Base-by-base conservation (phyloP, 2,888 invertebrate species). In the Laothoe populi region DNA sequence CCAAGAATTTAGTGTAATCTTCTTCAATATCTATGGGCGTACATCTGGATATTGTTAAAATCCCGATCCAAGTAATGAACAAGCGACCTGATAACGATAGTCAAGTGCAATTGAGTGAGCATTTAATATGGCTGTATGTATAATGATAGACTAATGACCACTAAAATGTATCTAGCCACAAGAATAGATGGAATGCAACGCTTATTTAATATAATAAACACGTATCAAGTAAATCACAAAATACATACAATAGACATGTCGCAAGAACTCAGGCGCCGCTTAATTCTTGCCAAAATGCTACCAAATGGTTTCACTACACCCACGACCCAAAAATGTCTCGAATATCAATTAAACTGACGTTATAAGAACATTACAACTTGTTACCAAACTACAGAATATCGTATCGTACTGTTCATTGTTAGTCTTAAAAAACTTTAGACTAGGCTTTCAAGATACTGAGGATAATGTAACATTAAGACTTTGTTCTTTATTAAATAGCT, bases 221-320 rank as follows among this genome's bases (percentile, higher is more conserved):
- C 8, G 31, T 8, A 31, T 5, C 8, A 21, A 13, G n/a, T n/a
- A 23, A 23, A 13, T 23, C 11, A 0, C 46, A 46, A 46, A 13
- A 46, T 11, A 10, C 11, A 46, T 21, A 23, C 23, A 23, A 31
- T 31, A 21, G 19, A 19, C 19, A 19, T 53, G 31, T 48, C n/a
- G 48, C 35, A 35, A 53, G 35, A 53, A 19, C 35, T 4, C 31
- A 35, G 35, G 35, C 53, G 53, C 53, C 35, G 31, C 10, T 31
- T 53, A 53, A 35, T 35, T 53, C 35, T 53, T 11, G 11, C 19
- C 53, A 53, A 53, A 35, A 53, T 35, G 35, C 35, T 53, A 53
- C 53, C 53, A 53, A 53, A 53, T 53, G 35, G 53, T 53, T 35
- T 35, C 53, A 53, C 53, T 53, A 53, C 53, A 35, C 53, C 53